These are phyloP conservation scores for Polypterus bichir DNA, from an alignment of 2,113 vertebrate species.

Conservation along the genomic window DNA sequence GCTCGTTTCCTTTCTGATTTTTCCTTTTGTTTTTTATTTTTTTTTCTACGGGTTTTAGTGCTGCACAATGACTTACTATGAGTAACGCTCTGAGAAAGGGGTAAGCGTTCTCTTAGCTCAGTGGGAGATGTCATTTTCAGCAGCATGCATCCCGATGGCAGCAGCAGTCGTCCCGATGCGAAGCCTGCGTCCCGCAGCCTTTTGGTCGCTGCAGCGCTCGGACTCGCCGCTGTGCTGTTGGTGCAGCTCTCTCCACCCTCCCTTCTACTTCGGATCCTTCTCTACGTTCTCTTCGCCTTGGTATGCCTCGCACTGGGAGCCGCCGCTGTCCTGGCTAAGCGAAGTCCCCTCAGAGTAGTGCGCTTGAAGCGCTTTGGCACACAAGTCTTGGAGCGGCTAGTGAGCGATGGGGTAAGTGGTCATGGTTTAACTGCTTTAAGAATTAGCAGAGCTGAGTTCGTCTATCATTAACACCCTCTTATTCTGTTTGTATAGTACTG, in stretches of 20 bases:
- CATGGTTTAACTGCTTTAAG: too few species aligned
- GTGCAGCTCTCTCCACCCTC: slow-evolving; percentile 51
- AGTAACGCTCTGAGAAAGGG: neutral
- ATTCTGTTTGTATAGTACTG: too few species aligned
- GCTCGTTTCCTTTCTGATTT: too few species aligned
- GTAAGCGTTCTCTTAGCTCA: neutral
- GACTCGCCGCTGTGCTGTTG: slow-evolving; percentile 41
- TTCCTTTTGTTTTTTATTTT: too few species aligned
- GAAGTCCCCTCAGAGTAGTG: slow-evolving; percentile 45
- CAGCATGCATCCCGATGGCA: slow-evolving; percentile 38
- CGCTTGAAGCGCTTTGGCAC: slow-evolving; percentile 26
- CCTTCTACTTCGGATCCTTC: slow-evolving; percentile 52
- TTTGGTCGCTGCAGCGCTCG: slow-evolving; percentile 42
- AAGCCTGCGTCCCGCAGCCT: slow-evolving; percentile 28
- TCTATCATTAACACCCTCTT: too few species aligned
- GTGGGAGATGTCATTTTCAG: slow-evolving; percentile 35
- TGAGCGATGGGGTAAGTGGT: too few species aligned
- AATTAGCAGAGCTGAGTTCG: too few species aligned
- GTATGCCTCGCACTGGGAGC: slow-evolving; percentile 52
- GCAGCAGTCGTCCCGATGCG: slow-evolving; percentile 25
- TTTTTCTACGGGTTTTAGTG: slow-evolving; percentile 6
- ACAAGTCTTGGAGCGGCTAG: slow-evolving; percentile 29
- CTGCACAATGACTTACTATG: neutral
- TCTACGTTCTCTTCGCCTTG: slow-evolving; percentile 53
- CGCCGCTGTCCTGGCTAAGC: slow-evolving; percentile 43